Percentiles rank a stretch among this genome's conserved stretches.
These are phyloP conservation scores for Ivindomyrus marchei DNA, from an alignment of 2,113 vertebrate genomes.

Conservation along the genomic window DNA sequence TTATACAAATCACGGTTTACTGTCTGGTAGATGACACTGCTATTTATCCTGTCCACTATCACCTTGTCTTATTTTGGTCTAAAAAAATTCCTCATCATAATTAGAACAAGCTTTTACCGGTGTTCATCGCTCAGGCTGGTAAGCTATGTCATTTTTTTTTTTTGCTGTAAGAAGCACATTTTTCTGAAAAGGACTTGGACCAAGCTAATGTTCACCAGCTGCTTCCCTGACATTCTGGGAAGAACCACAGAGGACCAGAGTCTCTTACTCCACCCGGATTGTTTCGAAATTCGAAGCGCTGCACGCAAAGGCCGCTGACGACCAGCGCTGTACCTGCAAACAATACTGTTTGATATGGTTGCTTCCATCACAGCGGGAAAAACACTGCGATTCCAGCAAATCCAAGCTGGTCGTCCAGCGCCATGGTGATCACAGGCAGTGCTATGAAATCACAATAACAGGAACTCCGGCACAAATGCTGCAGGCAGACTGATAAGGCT, in stretches of 20 bases:
- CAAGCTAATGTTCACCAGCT: neutral
- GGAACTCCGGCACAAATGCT: constrained; percentile 56
- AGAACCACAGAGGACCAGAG: neutral
- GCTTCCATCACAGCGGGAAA: constrained; percentile 37
- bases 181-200: neutral
- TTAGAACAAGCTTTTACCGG: neutral
- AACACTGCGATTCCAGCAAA: neutral
- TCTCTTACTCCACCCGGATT: constrained; percentile 51
- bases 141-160: neutral
- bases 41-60: neutral
- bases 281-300: constrained; percentile 57
- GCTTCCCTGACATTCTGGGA: neutral
- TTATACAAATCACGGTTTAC: neutral
- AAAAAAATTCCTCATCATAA: neutral
- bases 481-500: constrained; percentile 59
- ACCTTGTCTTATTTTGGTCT: neutral
- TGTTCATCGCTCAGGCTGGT: neutral
- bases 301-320: constrained; percentile 34
- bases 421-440: neutral
- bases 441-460: constrained; percentile 54
- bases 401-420: neutral
- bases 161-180: neutral
- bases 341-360: constrained; percentile 40
- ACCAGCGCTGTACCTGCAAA: constrained; percentile 56
- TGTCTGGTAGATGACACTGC: neutral